These are phyloP conservation scores for Himalopsyche tibetana DNA, from an alignment of 2,888 invertebrate species.

Conservation along the genomic window DNA sequence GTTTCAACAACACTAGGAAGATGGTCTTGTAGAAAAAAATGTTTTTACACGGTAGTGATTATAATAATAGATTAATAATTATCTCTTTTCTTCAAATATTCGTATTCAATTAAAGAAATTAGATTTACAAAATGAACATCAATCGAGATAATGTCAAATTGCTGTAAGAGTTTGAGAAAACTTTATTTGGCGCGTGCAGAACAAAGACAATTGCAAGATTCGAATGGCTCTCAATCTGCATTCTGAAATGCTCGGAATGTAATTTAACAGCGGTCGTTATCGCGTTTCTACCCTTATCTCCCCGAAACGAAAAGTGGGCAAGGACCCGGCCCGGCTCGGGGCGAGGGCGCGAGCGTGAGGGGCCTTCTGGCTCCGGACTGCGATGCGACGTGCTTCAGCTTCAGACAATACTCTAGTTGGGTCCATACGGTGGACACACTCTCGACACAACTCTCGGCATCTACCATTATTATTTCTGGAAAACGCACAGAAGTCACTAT, in stretches of 20 bases:
- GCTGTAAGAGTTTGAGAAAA: slow-evolving; percentile 2
- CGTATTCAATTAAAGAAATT: background rate
- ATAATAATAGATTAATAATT: no score
- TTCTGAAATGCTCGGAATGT: slow-evolving; percentile 66
- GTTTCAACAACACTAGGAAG: no score
- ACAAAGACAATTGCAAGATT: slow-evolving; percentile 35
- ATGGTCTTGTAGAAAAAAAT: no score
- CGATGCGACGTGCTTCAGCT: slow-evolving; percentile 13
- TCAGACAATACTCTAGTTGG: background rate
- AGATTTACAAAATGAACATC: slow-evolving; percentile 12
- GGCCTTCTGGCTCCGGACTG: background rate
- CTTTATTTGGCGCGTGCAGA: background rate
- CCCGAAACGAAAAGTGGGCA: slow-evolving; percentile 22
- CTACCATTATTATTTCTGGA: no score
- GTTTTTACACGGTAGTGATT: no score
- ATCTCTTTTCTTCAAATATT: no score
- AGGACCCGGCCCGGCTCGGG: background rate
- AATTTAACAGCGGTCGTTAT: slow-evolving; percentile 66
- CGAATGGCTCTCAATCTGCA: slow-evolving; percentile 63
- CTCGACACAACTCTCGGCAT: background rate
- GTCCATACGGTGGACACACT: background rate
- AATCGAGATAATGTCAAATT: slow-evolving; percentile 3
- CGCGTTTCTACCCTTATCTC: slow-evolving; percentile 47
- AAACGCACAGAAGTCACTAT: no score
- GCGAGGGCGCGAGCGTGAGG: slow-evolving; percentile 7